Evolutionary conservation across 1,140 invertebrate genomes (phyloP), one percentile per base, ranked within the genome.

Genomic region (Apis dorsata): DNA sequence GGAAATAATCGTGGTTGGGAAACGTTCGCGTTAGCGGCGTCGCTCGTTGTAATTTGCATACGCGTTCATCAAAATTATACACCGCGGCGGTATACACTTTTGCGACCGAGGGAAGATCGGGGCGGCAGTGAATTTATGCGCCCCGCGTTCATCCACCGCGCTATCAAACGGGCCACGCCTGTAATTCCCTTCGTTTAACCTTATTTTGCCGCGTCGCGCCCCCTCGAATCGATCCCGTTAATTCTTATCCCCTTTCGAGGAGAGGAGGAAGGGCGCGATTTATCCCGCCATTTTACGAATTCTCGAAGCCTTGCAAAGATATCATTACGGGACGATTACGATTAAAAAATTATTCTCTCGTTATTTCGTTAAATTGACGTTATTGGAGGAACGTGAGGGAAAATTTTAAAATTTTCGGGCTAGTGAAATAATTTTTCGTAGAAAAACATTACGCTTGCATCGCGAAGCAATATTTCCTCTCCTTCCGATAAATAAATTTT

Each of bases 1-100:
- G 60, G 51, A 81, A 76, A 65, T 49, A 53, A 73, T 34, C 60
- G 53, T 62, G 10, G 9, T 17, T 44, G 15, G 51, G 70, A 57
- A 74, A 74, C 62, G 62, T 74, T 74, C 11, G 13, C 63, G 65
- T 68, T 34, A 34, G 51, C 55, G 13, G 21, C 53, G 34, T 68
- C 34, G 55, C 55, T 60, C 34, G 70, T 66, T 73, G 66, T 60
- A 76, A 76, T 81, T 81, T 81, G 60, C 73, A 75, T 75, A 53
- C 62, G 44, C 72, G 72, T 76, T 69, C 63, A 75, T 76, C 80
- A 81, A 81, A 81, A 81, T 81, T 81, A 44, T 44, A 69, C 65
- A 24, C 34, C 24, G 34, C n/a, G 53, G 55, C 2, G 34, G 34
- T 34, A 62, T 73, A 51, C 55, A 53, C 21, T n/a, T 44, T 44